phyloP scores from a whole-genome alignment of 2,113 vertebrate species.

The Dromaius novaehollandiae region DNA sequence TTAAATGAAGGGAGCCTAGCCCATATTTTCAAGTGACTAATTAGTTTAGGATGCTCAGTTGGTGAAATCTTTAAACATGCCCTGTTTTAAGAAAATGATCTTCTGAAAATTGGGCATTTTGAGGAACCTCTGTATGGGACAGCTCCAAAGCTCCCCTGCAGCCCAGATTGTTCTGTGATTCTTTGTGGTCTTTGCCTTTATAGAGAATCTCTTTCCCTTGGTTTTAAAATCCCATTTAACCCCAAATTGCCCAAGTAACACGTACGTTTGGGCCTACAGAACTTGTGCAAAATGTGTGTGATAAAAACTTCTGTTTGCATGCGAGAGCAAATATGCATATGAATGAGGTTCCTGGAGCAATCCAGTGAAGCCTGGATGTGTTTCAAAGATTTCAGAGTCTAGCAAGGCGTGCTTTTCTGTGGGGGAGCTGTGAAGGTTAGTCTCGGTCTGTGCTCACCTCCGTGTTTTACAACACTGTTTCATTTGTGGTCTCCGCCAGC shows the following conservation, averaged over 20 bases:
- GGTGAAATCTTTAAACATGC: background rate
- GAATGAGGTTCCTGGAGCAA: slow-evolving; percentile 35
- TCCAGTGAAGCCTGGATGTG: background rate
- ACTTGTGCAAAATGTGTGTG: background rate
- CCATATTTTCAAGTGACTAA: background rate
- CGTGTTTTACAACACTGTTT: slow-evolving; percentile 53
- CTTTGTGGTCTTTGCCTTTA: background rate
- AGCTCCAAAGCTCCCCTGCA: background rate
- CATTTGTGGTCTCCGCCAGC: slow-evolving; percentile 20
- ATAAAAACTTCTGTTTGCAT: slow-evolving; percentile 2
- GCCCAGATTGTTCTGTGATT: background rate
- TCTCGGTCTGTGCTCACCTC: slow-evolving; percentile 53
- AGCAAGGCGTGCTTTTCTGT: background rate
- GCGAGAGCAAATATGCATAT: slow-evolving; percentile 24
- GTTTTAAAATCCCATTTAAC: background rate
- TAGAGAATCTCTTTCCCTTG: background rate
- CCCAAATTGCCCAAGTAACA: background rate
- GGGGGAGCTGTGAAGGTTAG: slow-evolving; percentile 57
- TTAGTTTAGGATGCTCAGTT: background rate
- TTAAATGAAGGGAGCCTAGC: background rate
- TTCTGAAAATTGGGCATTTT: background rate
- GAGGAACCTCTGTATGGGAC: background rate
- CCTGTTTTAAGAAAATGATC: background rate
- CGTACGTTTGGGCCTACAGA: background rate
- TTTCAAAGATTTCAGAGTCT: slow-evolving; percentile 24